These are phyloP conservation scores for Mola mola DNA, from an alignment of 2,113 vertebrate species.

Conservation along the genomic window DNA sequence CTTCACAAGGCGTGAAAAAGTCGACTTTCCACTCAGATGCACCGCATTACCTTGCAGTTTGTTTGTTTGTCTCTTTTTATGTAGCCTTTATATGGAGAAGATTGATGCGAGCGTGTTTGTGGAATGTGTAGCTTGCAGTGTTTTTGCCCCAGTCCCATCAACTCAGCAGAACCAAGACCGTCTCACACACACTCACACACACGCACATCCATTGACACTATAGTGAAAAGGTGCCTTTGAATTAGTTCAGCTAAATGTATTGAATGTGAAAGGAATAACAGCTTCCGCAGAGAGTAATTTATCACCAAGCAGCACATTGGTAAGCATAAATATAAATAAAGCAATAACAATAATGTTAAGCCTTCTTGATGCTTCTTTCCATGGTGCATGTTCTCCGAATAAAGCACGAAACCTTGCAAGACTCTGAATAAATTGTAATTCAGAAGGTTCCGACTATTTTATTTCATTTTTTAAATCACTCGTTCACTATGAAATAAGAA, in stretches of 20 bases:
- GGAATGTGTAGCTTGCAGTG: conserved; percentile 83
- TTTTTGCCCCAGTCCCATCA: conserved; percentile 82
- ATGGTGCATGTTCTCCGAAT: background rate
- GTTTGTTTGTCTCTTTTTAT: conserved; percentile 98
- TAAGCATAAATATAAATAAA: background rate
- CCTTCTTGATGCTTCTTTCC: too few species aligned
- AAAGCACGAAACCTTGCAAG: background rate
- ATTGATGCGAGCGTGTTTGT: conserved; percentile 94
- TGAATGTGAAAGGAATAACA: background rate
- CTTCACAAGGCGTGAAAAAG: conserved; percentile 97
- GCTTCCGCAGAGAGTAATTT: background rate
- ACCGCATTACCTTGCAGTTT: conserved; percentile 97
- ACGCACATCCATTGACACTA: conserved; percentile 7
- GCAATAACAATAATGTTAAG: background rate
- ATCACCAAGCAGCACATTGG: background rate
- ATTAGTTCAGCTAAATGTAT: conserved; percentile 3
- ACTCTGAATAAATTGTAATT: too few species aligned
- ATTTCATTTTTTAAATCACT: too few species aligned
- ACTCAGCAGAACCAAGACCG: conserved; percentile 26
- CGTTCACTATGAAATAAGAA: background rate
- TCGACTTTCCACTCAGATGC: conserved; percentile 99
- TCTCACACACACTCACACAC: conserved; percentile 4
- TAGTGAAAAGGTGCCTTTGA: conserved; percentile 30
- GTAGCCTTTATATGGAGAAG: conserved; percentile 88
- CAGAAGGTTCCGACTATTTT: too few species aligned